phyloP scores from a whole-genome alignment of 2,797 vertebrate genomes.

The Eremophila alpestris region DNA sequence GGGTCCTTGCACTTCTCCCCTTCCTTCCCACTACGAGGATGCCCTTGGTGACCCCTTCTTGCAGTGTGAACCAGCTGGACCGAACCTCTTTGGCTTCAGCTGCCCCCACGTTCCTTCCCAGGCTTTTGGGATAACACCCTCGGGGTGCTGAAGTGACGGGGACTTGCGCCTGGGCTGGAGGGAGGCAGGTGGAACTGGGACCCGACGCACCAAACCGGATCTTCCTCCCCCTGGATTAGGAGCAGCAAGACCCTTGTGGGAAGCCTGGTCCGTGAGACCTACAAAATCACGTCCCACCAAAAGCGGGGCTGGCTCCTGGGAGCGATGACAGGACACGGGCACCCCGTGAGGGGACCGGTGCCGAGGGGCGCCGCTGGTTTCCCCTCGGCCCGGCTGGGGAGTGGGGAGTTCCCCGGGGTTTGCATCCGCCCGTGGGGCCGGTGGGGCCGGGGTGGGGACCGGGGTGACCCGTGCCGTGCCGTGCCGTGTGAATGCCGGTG shows the following conservation, averaged over 20 bases:
- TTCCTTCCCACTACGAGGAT: not conserved
- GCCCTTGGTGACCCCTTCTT: not conserved
- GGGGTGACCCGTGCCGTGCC: not conserved
- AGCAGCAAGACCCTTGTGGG: not conserved
- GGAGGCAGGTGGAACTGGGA: not conserved
- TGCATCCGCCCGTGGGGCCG: not conserved
- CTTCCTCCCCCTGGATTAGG: not conserved
- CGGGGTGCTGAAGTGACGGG: not conserved
- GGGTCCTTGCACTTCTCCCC: not conserved
- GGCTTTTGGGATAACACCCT: not conserved
- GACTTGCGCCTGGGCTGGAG: accelerated
- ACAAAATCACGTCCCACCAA: not conserved
- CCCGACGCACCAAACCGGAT: accelerated
- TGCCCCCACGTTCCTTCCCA: not conserved
- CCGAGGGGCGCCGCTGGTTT: accelerated
- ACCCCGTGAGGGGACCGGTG: accelerated
- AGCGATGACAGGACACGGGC: too few relatives aligned
- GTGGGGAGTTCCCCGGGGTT: accelerated
- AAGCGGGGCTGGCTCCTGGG: accelerated
- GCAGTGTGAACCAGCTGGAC: not conserved
- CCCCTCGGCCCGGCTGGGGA: not conserved
- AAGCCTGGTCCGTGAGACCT: not conserved
- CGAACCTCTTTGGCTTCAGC: not conserved
- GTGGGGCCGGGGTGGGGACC: not conserved
- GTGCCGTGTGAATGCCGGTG: not conserved